phyloP scores from a whole-genome alignment of 2,113 vertebrate genomes.

The Melierax canorus region DNA sequence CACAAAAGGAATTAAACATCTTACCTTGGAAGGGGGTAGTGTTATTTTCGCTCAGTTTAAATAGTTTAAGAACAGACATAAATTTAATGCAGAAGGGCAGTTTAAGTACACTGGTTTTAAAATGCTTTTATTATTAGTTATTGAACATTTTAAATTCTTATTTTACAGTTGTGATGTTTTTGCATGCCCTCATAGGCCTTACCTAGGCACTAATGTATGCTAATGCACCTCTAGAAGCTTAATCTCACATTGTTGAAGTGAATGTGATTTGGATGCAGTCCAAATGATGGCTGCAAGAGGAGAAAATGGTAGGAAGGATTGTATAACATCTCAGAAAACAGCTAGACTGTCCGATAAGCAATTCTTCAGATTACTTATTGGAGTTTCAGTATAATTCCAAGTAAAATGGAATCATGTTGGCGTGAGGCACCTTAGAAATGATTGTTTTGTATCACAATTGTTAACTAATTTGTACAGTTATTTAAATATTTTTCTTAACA shows the following conservation, averaged over 20 bases:
- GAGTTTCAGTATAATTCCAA: not conserved
- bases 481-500: constrained; percentile 21
- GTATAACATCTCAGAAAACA: not conserved
- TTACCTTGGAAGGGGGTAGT: not conserved
- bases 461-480: constrained; percentile 7
- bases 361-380: not conserved
- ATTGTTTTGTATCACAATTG: not conserved
- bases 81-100: not conserved
- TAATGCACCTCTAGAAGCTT: not conserved
- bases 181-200: not conserved
- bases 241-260: not conserved
- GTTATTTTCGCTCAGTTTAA: not conserved
- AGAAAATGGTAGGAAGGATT: not conserved
- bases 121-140: not conserved
- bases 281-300: not conserved
- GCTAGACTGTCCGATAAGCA: not conserved
- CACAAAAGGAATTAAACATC: not conserved
- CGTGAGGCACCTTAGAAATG: not conserved
- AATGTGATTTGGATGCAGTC: not conserved
- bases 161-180: not conserved
- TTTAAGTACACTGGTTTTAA: not conserved
- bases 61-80: not conserved
- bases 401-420: not conserved
- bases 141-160: not conserved
- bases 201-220: not conserved